phyloP scores from a whole-genome alignment of 2,888 invertebrate species.

The Parnassius mnemosyne region DNA sequence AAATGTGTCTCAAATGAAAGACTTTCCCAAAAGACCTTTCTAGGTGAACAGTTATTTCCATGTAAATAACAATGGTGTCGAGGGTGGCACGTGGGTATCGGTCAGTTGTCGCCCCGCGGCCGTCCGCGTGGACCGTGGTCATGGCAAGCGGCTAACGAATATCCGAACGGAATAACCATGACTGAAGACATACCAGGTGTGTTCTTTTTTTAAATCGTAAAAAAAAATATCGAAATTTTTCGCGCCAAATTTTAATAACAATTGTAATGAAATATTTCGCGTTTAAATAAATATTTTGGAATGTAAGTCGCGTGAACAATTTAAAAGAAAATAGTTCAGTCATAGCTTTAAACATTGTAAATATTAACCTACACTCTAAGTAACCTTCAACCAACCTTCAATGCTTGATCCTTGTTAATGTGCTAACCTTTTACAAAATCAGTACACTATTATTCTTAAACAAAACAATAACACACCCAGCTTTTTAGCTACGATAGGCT shows the following conservation, averaged over 20 bases:
- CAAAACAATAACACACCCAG: too few species aligned
- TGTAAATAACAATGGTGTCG: conserved; percentile 37
- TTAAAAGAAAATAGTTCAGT: too few species aligned
- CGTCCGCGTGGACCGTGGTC: conserved; percentile 52
- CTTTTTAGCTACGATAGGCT: too few species aligned
- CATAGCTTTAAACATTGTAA: too few species aligned
- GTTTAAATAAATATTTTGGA: too few species aligned
- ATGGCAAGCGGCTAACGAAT: conserved; percentile 41
- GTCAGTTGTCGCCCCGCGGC: conserved; percentile 70
- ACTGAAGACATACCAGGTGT: conserved; percentile 74
- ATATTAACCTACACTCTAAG: too few species aligned
- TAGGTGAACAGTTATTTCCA: conserved; percentile 37
- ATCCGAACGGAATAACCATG: conserved; percentile 44
- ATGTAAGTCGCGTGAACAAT: too few species aligned
- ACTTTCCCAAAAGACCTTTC: conserved; percentile 35
- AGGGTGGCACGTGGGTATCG: conserved; percentile 59
- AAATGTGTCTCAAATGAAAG: conserved; percentile 5
- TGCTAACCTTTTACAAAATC: too few species aligned
- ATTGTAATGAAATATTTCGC: neutral
- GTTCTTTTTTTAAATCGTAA: conserved; percentile 31
- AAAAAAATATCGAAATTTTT: neutral
- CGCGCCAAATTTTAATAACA: neutral
- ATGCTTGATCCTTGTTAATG: too few species aligned
- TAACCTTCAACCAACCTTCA: too few species aligned
- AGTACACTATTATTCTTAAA: too few species aligned